These are phyloP conservation scores for Sciurus niger DNA, from an alignment of 2,113 vertebrate species.

Conservation along the genomic window DNA sequence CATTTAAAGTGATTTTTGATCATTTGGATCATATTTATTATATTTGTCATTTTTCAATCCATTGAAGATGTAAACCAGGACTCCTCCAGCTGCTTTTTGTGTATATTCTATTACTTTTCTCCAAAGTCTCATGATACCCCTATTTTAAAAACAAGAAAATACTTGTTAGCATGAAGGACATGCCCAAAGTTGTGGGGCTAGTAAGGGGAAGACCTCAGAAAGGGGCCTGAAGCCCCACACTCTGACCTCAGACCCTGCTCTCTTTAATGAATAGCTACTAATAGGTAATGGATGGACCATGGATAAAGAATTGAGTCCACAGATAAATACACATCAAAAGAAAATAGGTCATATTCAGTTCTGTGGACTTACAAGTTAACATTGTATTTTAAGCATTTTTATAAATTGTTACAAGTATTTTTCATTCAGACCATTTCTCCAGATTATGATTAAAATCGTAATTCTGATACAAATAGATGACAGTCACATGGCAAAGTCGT, in stretches of 20 bases:
- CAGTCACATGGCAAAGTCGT: not conserved
- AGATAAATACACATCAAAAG: not conserved
- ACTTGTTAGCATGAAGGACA: not conserved
- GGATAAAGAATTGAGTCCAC: not conserved
- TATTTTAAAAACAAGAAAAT: not conserved
- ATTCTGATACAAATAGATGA: not conserved
- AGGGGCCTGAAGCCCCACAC: not conserved
- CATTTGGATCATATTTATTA: not conserved
- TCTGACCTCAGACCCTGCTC: not conserved
- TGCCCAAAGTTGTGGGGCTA: not conserved
- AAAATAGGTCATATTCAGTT: not conserved
- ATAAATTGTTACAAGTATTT: not conserved
- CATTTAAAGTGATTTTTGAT: not conserved
- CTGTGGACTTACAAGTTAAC: not conserved
- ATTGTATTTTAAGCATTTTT: not conserved
- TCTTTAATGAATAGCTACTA: not conserved
- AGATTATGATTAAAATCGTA: not conserved
- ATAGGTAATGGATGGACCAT: not conserved
- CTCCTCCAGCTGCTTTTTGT: not conserved
- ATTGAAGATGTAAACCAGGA: not conserved
- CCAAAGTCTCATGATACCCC: no score
- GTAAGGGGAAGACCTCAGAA: not conserved
- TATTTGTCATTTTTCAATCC: not conserved
- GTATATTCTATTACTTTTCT: not conserved
- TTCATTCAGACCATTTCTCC: not conserved